Evolutionary conservation across 2,797 vertebrate species (phyloP), one percentile per base, ranked within the genome.

Genomic region (Sebastes matsubarae): DNA sequence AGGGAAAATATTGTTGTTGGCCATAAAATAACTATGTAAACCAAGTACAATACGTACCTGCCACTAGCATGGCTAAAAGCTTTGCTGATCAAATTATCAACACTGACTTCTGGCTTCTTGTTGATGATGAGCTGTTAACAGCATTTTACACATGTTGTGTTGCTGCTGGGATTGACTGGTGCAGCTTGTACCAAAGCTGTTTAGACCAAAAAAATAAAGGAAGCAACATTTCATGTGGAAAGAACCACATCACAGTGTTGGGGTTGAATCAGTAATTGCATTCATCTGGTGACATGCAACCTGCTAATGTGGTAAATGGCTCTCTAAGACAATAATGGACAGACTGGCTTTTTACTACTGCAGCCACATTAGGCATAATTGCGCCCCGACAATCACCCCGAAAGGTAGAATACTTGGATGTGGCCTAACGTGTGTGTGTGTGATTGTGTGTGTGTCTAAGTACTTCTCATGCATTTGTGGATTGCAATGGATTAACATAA

Each of bases 221-320:
- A 29, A 46, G 2, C 34, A 34, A 72, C 8, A 57, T 84, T 71
- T 25, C 70, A 4, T 25, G 58, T 34, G 5, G 68, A 84, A 61
- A 38, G 27, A 66, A 22, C 25, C 55, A 75, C 34, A 64, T 68
- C 11, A 68, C 11, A 9, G 55, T 60, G 63, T 72, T 79, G 20
- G 65, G 57, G 69, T 75, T 68, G 66, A 68, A 81, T 84, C 68
- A 77, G 71, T 91, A 81, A 85, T 81, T 80, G 34, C 34, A 68
- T 85, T 79, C 20, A 80, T 86, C 30, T 87, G 68, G n/a, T 80
- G 75, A 79, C 74, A 76, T 73, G 52, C 68, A 81, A 77, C 78
- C 80, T 78, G 68, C 71, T 81, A 77, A 91, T 88, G 87, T 75
- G 71, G 67, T 79, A 79, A 82, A 83, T 79, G 77, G 83, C 55